Percentiles rank a stretch among this genome's conserved stretches.
These are phyloP conservation scores for Microcebus tavaratra DNA, from an alignment of 2,113 vertebrate genomes.

Conservation along the genomic window DNA sequence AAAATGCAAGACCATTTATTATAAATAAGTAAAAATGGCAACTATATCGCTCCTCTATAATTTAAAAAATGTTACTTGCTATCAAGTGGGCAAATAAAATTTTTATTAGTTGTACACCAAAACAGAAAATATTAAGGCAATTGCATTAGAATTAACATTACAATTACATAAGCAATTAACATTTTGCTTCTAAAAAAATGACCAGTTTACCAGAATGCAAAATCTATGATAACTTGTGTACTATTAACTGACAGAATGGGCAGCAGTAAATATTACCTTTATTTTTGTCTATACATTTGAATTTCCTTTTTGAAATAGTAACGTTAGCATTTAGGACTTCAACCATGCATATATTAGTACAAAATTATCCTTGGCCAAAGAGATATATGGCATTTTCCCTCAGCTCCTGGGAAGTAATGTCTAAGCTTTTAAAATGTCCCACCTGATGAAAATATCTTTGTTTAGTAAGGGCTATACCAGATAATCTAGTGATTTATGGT, in stretches of 20 bases:
- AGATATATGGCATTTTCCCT: neutral
- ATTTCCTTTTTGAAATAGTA: neutral
- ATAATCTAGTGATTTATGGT: neutral
- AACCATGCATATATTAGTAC: neutral
- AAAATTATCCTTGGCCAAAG: neutral
- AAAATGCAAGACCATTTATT: neutral
- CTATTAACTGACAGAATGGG: neutral
- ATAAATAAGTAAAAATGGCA: neutral
- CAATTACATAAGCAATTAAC: neutral
- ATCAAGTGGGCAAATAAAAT: conserved; percentile 1
- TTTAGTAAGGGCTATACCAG: neutral
- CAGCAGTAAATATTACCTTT: neutral
- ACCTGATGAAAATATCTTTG: neutral
- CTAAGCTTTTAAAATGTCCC: neutral
- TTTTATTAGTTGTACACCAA: neutral
- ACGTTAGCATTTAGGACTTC: neutral
- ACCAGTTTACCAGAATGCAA: neutral
- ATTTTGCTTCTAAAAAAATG: neutral
- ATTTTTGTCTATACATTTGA: neutral
- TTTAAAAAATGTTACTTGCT: neutral
- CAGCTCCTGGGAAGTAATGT: neutral
- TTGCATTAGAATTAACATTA: no score
- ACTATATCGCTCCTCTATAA: neutral
- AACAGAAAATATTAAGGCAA: neutral
- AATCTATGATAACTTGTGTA: neutral